phyloP scores from a whole-genome alignment of 2,113 vertebrate species.

The Peromyscus maniculatus region DNA sequence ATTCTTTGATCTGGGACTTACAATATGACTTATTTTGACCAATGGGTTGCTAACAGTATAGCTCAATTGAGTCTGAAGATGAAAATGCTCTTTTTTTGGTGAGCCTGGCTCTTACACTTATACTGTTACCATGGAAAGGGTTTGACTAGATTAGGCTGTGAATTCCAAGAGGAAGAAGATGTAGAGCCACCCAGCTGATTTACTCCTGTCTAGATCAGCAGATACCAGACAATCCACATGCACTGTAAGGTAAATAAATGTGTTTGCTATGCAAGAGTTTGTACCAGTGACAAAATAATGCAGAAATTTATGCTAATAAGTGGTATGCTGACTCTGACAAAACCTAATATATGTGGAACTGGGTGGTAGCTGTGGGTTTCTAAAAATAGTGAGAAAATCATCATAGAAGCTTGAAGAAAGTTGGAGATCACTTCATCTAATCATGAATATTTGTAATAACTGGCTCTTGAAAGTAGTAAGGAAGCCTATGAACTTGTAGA shows the following conservation, averaged over 20 bases:
- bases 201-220: neutral
- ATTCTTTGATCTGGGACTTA: neutral
- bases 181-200: neutral
- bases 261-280: slow-evolving; percentile 42
- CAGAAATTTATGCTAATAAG: slow-evolving; percentile 26
- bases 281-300: slow-evolving; percentile 29
- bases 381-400: slow-evolving; percentile 34
- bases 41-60: neutral
- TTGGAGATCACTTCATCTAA: neutral
- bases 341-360: slow-evolving; percentile 2
- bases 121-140: neutral
- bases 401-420: slow-evolving; percentile 30
- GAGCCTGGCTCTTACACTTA: neutral
- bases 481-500: neutral
- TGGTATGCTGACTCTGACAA: neutral
- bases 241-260: neutral
- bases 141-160: neutral
- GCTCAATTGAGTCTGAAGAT: neutral
- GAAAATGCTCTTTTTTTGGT: neutral
- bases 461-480: slow-evolving; percentile 36
- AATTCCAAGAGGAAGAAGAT: neutral
- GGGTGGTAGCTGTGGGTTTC: neutral
- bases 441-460: neutral
- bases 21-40: slow-evolving; percentile 17
- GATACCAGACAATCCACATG: neutral